These are phyloP conservation scores for Halictus quadricinctus DNA, from an alignment of 2,888 invertebrate genomes.

Conservation along the genomic window DNA sequence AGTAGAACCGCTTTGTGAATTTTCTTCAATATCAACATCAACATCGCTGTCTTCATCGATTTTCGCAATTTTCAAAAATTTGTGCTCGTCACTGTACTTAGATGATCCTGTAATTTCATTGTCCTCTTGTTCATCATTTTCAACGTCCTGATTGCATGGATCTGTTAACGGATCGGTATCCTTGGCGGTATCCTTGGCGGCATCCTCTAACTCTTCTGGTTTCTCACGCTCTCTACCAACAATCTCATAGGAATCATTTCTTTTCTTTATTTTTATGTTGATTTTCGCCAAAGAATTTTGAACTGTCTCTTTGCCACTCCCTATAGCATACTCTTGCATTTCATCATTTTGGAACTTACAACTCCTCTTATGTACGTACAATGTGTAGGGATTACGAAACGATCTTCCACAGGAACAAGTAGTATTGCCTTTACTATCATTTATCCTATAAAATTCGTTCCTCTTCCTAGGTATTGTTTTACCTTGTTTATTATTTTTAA, in stretches of 20 bases:
- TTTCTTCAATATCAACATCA: slow-evolving; percentile 74
- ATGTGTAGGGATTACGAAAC: slow-evolving; percentile 74
- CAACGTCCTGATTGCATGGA: slow-evolving; percentile 47
- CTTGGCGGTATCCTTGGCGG: slow-evolving; percentile 55
- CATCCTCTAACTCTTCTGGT: slow-evolving; percentile 63
- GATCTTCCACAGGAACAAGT: slow-evolving; percentile 73
- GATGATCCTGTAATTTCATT: slow-evolving; percentile 23
- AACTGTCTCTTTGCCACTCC: not conserved
- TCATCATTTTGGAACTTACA: slow-evolving; percentile 62
- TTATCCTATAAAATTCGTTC: not conserved
- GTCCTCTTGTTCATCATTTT: slow-evolving; percentile 12
- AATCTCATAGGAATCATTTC: slow-evolving; percentile 79
- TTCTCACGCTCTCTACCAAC: slow-evolving; percentile 72
- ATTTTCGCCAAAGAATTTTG: slow-evolving; percentile 65
- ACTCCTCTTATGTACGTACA: slow-evolving; percentile 72
- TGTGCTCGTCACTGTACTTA: slow-evolving; percentile 72
- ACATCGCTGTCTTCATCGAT: slow-evolving; percentile 74
- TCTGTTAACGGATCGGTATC: slow-evolving; percentile 56
- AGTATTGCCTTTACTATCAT: slow-evolving; percentile 30
- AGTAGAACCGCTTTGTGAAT: slow-evolving; percentile 31
- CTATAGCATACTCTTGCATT: not conserved
- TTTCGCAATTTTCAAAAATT: slow-evolving; percentile 67
- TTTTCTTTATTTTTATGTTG: slow-evolving; percentile 79
- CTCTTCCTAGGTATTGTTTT: not conserved
- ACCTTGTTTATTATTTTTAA: not conserved